These are phyloP conservation scores for Ophioninae sp. DNA, from an alignment of 2,888 invertebrate genomes.

Conservation along the genomic window DNA sequence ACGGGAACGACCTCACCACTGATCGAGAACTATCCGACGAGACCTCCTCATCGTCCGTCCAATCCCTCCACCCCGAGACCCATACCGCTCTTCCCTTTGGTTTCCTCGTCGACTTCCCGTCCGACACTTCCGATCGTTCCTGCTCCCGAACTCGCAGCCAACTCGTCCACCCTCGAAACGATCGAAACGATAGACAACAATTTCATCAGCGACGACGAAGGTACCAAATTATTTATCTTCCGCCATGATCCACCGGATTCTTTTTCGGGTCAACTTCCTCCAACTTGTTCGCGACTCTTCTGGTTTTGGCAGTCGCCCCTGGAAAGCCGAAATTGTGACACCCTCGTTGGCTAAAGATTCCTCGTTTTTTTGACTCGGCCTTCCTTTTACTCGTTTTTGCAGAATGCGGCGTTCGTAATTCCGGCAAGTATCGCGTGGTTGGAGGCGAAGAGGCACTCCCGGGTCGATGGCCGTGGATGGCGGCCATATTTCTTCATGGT, in stretches of 20 bases:
- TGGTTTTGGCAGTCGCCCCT: neutral
- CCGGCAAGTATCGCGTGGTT: slow-evolving; percentile 93
- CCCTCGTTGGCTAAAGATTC: slow-evolving; percentile 23
- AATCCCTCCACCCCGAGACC: slow-evolving; percentile 81
- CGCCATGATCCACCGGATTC: neutral
- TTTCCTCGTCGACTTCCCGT: slow-evolving; percentile 65
- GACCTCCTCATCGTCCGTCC: slow-evolving; percentile 80
- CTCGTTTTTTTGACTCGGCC: slow-evolving; percentile 18
- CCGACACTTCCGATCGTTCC: slow-evolving; percentile 54
- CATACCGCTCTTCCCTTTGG: slow-evolving; percentile 78
- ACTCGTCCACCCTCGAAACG: slow-evolving; percentile 67
- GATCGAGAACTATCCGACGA: slow-evolving; percentile 80
- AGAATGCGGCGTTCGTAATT: slow-evolving; percentile 93
- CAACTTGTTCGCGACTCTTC: slow-evolving; percentile 6
- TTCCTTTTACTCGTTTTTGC: slow-evolving; percentile 64
- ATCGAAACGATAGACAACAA: slow-evolving; percentile 75
- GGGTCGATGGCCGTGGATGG: slow-evolving; percentile 98
- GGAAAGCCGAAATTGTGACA: slow-evolving; percentile 39
- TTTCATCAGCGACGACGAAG: slow-evolving; percentile 78
- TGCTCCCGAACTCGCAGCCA: slow-evolving; percentile 64
- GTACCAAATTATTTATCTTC: slow-evolving; percentile 64
- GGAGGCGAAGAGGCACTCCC: slow-evolving; percentile 93
- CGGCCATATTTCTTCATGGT: slow-evolving; percentile 94
- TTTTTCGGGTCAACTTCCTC: neutral
- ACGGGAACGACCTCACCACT: slow-evolving; percentile 57